Evolutionary conservation across 2,797 vertebrate species (phyloP).

Genomic region (Gymnopithys bicolor): DNA sequence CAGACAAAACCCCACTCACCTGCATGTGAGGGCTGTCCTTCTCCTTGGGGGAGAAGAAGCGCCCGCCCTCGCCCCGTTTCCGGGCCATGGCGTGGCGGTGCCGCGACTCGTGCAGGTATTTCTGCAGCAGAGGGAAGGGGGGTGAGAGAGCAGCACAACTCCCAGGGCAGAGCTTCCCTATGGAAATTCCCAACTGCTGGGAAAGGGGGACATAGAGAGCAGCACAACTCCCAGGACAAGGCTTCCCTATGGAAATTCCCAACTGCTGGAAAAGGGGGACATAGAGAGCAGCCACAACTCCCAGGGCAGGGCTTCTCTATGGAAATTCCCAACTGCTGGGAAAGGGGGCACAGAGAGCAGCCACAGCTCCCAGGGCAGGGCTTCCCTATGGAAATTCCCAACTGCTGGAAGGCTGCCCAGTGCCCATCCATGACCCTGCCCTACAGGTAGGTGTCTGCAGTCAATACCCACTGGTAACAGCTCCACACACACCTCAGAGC

Average conservation of each 20-base stretch:
- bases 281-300: too few relatives aligned
- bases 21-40: slow-evolving; percentile 86
- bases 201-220: background rate
- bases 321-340: too few relatives aligned
- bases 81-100: slow-evolving; percentile 97
- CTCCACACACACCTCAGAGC: background rate
- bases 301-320: too few relatives aligned
- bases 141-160: too few relatives aligned
- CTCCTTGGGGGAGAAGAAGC: slow-evolving; percentile 96
- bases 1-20: slow-evolving; percentile 30
- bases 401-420: background rate
- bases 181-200: too few relatives aligned
- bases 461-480: background rate
- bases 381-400: background rate
- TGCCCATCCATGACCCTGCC: background rate
- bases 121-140: slow-evolving; percentile 76
- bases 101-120: slow-evolving; percentile 97
- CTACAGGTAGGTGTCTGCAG: rapidly evolving
- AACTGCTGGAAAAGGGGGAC: too few relatives aligned
- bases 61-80: slow-evolving; percentile 93
- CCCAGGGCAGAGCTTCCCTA: too few relatives aligned
- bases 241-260: too few relatives aligned
- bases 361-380: too few relatives aligned
- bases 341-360: too few relatives aligned
- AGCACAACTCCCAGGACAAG: too few relatives aligned